These are phyloP conservation scores for Colletes latitarsis DNA, from an alignment of 1,140 invertebrate species.

Conservation along the genomic window DNA sequence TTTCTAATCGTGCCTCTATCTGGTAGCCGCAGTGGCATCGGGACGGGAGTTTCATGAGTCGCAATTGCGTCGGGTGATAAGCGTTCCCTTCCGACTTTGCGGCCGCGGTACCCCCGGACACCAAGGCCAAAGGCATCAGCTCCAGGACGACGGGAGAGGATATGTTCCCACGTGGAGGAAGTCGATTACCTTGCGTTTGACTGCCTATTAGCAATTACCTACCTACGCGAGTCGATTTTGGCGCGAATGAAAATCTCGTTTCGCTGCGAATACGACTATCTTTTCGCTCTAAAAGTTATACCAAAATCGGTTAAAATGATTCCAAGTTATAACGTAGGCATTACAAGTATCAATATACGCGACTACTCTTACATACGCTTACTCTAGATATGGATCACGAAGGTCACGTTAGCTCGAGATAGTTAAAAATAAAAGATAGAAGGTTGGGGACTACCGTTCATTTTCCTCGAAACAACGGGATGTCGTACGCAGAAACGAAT, in stretches of 20 bases:
- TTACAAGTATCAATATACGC: too few species aligned
- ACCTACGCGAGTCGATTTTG: constrained; percentile 53
- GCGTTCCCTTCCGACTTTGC: constrained; percentile 57
- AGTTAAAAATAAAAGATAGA: too few species aligned
- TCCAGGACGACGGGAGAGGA: constrained; percentile 55
- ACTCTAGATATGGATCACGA: too few species aligned
- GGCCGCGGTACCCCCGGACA: constrained; percentile 16
- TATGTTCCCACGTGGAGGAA: constrained; percentile 70
- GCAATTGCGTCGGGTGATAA: constrained; percentile 56
- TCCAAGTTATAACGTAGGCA: too few species aligned
- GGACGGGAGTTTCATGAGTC: constrained; percentile 15
- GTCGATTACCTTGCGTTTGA: constrained; percentile 38
- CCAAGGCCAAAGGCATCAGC: constrained; percentile 46
- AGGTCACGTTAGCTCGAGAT: too few species aligned
- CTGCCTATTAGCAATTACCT: constrained; percentile 70
- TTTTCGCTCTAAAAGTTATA: too few species aligned
- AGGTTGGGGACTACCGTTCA: neutral
- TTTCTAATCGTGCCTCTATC: constrained; percentile 55
- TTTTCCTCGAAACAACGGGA: neutral
- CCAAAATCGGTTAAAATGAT: too few species aligned
- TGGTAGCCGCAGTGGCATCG: constrained; percentile 25
- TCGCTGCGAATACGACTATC: neutral
- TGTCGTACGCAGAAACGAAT: constrained; percentile 24
- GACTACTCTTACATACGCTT: too few species aligned
- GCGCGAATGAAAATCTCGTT: constrained; percentile 16